Evolutionary conservation across 2,888 invertebrate genomes (phyloP).

Genomic region (Hydropsyche betteni): DNA sequence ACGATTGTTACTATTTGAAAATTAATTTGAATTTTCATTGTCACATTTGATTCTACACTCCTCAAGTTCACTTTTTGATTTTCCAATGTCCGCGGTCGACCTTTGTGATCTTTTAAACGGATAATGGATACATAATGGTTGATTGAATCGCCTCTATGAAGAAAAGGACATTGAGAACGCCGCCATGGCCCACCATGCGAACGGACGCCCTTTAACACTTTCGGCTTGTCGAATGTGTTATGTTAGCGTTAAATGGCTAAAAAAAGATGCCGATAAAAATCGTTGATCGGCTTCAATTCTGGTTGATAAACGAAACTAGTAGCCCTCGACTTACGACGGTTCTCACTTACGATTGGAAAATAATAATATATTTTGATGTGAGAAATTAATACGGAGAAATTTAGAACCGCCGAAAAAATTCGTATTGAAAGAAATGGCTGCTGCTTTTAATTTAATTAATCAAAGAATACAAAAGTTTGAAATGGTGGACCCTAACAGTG

Average conservation of each 20-base stretch:
- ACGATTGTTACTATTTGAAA: conserved; percentile 34
- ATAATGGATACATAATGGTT: conserved; percentile 47
- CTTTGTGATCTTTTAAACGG: conserved; percentile 41
- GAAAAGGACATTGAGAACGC: conserved; percentile 10
- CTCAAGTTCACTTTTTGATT: neutral
- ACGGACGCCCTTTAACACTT: neutral
- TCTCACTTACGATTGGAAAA: too few species aligned
- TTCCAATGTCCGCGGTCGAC: neutral
- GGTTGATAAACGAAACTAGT: too few species aligned
- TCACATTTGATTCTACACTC: neutral
- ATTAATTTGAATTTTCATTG: neutral
- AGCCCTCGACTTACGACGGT: too few species aligned
- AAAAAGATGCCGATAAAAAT: neutral
- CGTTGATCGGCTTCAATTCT: too few species aligned
- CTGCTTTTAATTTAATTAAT: too few species aligned
- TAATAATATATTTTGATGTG: too few species aligned
- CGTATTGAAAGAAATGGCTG: too few species aligned
- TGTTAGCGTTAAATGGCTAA: neutral
- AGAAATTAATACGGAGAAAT: too few species aligned
- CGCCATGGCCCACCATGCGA: conserved; percentile 23
- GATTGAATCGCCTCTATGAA: conserved; percentile 45
- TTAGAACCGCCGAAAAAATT: too few species aligned
- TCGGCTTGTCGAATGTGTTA: neutral
- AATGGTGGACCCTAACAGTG: too few species aligned
- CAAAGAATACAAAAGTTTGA: too few species aligned